Base-by-base conservation (phyloP, 2,113 vertebrate species). In the Lophius piscatorius region DNA sequence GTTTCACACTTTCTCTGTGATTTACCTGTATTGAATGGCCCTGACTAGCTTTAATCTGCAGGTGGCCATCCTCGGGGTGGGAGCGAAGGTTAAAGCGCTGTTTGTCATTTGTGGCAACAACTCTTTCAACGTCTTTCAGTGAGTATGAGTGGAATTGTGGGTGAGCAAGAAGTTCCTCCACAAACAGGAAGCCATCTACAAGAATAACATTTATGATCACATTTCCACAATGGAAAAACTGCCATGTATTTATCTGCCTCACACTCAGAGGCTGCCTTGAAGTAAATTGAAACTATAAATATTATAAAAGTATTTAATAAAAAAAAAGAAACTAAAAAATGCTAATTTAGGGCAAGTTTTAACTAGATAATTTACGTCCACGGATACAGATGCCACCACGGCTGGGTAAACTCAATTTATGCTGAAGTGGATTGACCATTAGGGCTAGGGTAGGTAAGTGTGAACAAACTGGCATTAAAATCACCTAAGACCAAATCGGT, bases 41-140 rank as follows among this genome's bases (percentile, higher is more conserved):
- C 80, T 97, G 95, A 82, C 94, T 95, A 70, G 95, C 95, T 7
- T 94, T 85, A 67, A 97, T 94, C 79, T 92, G 92, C 31, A 88
- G 75, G 7, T 80, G 88, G 0, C 91, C 88, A 4, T 87, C 38
- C 5, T 84, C 81, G 0, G 90, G 85, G 44, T 92, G 88, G 0
- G 68, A 60, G 36, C 68, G 57, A 9, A 95, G 76, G 55, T 92
- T 86, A 22, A 94, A 96, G 5, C 95, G 90, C 80, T 93, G 91
- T 66, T 97, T 96, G 66, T 84, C 88, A 26, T 92, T 92, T 35
- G 78, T 89, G 26, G 88, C 82, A 57, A 95, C 94, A 3, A 96
- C 91, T 0, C 86, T 89, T 51, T 90, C 63, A 2, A 97, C 47
- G 0, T 97, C 95, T 8, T 90, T 90, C 39, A 74, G 9, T 1